phyloP scores from a whole-genome alignment of 2,113 vertebrate species.

The pig (Sus scrofa) region DNA sequence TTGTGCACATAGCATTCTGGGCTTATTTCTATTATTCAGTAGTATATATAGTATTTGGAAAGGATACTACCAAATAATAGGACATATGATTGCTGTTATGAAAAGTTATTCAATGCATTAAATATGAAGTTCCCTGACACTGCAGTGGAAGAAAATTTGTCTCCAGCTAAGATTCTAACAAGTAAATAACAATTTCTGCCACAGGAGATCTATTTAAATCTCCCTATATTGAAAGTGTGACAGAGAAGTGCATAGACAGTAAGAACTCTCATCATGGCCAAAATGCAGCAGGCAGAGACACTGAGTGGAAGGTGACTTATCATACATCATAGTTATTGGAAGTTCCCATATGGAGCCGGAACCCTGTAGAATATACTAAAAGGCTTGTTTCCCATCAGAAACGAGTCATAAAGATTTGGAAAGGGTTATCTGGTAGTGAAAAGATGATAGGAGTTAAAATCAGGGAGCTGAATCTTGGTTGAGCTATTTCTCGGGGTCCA shows the following conservation, averaged over 20 bases:
- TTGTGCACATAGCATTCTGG: background rate
- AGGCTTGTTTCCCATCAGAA: background rate
- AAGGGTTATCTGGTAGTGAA: background rate
- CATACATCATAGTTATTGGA: background rate
- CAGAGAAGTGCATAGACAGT: background rate
- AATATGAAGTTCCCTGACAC: background rate
- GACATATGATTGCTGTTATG: background rate
- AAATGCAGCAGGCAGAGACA: background rate
- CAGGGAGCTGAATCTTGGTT: background rate
- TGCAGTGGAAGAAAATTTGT: background rate
- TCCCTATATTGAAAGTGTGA: background rate
- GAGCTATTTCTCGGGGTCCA: background rate
- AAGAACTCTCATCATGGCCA: background rate
- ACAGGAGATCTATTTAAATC: background rate
- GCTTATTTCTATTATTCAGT: background rate
- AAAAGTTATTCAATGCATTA: slow-evolving; percentile 37
- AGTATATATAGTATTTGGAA: background rate
- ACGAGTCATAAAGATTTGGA: background rate
- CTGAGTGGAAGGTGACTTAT: background rate
- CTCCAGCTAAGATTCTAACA: background rate
- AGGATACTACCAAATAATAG: slow-evolving; percentile 31
- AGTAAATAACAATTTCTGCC: slow-evolving; percentile 12
- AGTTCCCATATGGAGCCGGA: background rate
- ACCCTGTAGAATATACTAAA: background rate
- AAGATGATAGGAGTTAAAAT: background rate